Evolutionary conservation across 2,113 vertebrate genomes (phyloP).

Genomic region (Glaucomys volans): DNA sequence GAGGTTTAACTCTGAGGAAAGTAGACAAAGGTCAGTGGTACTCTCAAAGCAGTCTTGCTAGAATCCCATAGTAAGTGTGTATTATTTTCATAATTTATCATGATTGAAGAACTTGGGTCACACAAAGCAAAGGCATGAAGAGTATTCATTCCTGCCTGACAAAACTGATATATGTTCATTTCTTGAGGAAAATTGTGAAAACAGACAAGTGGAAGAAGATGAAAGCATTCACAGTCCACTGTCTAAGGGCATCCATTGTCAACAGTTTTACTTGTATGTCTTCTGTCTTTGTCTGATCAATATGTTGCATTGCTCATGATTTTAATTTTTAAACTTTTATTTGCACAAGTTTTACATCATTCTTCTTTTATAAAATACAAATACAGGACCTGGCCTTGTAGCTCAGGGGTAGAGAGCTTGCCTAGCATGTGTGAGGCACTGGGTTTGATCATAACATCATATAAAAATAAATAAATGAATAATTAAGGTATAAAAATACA

Average conservation of each 20-base stretch:
- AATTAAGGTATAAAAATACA: too few relatives aligned
- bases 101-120: neutral
- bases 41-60: neutral
- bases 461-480: too few relatives aligned
- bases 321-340: neutral
- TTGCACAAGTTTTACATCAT: neutral
- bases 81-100: neutral
- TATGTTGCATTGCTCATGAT: slow-evolving; percentile 8
- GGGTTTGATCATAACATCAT: too few relatives aligned
- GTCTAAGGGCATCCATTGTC: accelerated
- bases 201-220: neutral
- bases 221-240: neutral
- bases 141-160: neutral
- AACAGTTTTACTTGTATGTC: neutral
- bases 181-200: neutral
- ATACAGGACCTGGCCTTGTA: neutral
- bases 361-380: neutral
- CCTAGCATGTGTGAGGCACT: too few relatives aligned
- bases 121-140: neutral
- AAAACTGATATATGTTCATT: neutral
- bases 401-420: too few relatives aligned
- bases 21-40: neutral
- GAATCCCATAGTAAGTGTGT: neutral
- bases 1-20: neutral
- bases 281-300: neutral